A percentile compares a stretch with the other conserved stretches of the same genome.
Evolutionary conservation across 1,140 invertebrate species (phyloP).

Genomic region (Ooceraea biroi): DNA sequence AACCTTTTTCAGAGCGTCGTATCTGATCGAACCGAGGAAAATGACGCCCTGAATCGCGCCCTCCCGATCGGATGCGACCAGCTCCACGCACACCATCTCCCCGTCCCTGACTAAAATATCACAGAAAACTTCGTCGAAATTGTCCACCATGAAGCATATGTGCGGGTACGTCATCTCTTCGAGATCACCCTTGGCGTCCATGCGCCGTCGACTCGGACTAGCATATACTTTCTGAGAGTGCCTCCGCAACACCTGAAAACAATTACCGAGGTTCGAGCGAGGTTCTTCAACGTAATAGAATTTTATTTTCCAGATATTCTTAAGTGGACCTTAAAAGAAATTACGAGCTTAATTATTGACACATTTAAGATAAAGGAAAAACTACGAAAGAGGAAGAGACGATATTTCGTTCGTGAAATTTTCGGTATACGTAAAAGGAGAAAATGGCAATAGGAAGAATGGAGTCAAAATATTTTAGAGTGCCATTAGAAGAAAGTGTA

Average conservation of each 20-base stretch:
- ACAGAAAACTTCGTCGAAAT: slow-evolving; percentile 99
- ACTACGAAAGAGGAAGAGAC: too few relatives aligned
- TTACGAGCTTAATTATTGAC: too few relatives aligned
- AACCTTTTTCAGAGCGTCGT: slow-evolving; percentile 98
- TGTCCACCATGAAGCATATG: slow-evolving; percentile 99
- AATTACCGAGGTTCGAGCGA: background rate
- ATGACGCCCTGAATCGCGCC: slow-evolving; percentile 95
- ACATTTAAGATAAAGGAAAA: too few relatives aligned
- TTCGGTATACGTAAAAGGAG: too few relatives aligned
- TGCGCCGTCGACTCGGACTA: slow-evolving; percentile 96
- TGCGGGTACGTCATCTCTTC: slow-evolving; percentile 99
- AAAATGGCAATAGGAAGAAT: too few relatives aligned
- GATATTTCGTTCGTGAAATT: too few relatives aligned
- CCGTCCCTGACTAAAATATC: slow-evolving; percentile 98
- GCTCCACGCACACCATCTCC: slow-evolving; percentile 99
- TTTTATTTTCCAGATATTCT: background rate
- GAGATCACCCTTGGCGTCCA: slow-evolving; percentile 99
- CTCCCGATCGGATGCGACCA: slow-evolving; percentile 95
- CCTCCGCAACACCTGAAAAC: slow-evolving; percentile 91
- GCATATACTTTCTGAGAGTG: slow-evolving; percentile 99
- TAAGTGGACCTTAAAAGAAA: too few relatives aligned
- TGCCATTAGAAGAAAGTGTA: too few relatives aligned
- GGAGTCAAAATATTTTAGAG: too few relatives aligned
- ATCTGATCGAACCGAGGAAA: slow-evolving; percentile 98
- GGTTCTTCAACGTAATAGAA: too few relatives aligned